Base-by-base conservation (phyloP, 2,888 invertebrate species). In the Dione vanillae region DNA sequence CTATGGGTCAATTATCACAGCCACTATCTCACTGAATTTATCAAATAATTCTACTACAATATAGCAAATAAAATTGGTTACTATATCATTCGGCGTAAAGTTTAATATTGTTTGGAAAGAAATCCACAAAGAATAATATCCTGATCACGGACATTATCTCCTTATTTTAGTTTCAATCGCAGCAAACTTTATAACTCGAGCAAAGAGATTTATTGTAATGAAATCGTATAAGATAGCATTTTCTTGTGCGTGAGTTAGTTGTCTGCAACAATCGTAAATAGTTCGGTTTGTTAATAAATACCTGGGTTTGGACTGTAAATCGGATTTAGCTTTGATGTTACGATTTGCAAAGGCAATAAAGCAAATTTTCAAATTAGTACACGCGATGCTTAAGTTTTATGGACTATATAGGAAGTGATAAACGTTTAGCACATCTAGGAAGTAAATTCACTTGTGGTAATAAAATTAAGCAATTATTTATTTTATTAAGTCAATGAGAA, bases 201-300 rank as follows among this genome's bases (percentile, higher is more conserved):
- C 78, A 71, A 75, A 76, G 78, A 85, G 87, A 91, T 91, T 90
- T 91, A 91, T 91, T 84, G 83, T 86, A 89, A 88, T 88, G 87
- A 89, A 90, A 88, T 86, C 83, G 85, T 84, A 85, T 80, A 83
- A 85, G 85, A 88, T 86, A 87, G 83, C 81, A 82, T 87, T 88
- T 86, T 84, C 83, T 81, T 85, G 83, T 83, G 85, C 85, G 87
- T 86, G 85, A 87, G 84, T 84, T 82, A 82, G 80, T 83, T 80
- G 81, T 78, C 77, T 79, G 81, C 82, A 79, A 78, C 76, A 82
- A 83, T 88, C 87, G 87, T 89, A 88, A 88, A 88, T 86, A 85
- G 81, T 83, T 80, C 76, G 78, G 76, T 83, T 84, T 78, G 81
- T 83, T 83, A 82, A 85, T 87, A 85, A 85, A 84, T 86, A 83